phyloP scores from a whole-genome alignment of 2,888 invertebrate species.

The Conops quadrifasciatus region DNA sequence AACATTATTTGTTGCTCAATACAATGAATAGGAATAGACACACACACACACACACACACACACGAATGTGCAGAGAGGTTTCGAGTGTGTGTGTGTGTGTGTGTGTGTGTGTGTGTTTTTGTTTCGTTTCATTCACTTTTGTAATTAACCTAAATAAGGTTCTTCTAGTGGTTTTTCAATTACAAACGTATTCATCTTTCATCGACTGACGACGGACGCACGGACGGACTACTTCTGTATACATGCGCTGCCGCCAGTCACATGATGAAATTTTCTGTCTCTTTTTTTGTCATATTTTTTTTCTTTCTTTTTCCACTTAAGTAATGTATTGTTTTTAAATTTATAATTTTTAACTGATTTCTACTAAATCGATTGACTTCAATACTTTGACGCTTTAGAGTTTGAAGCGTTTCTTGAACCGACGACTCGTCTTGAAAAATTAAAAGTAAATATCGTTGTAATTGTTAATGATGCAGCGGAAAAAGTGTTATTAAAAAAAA shows the following conservation, averaged over 20 bases:
- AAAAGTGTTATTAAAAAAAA: background rate
- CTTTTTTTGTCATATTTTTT: slow-evolving; percentile 26
- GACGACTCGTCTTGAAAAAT: too few relatives aligned
- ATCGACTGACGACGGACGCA: slow-evolving; percentile 30
- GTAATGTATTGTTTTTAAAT: background rate
- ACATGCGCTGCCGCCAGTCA: background rate
- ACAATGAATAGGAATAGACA: too few relatives aligned
- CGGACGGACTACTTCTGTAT: slow-evolving; percentile 3
- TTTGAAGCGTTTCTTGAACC: too few relatives aligned
- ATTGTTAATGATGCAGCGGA: background rate
- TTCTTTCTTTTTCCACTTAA: slow-evolving; percentile 27
- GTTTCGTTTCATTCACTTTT: slow-evolving; percentile 7
- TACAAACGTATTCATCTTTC: slow-evolving; percentile 37
- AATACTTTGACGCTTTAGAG: too few relatives aligned
- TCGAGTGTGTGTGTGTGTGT: too few relatives aligned
- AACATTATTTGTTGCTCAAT: too few relatives aligned
- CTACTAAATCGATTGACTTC: too few relatives aligned
- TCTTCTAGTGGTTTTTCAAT: slow-evolving; percentile 35
- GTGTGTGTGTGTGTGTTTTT: too few relatives aligned
- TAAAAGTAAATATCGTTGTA: too few relatives aligned
- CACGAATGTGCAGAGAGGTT: too few relatives aligned
- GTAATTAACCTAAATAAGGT: slow-evolving; percentile 34
- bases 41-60: too few relatives aligned
- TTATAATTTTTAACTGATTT: too few relatives aligned
- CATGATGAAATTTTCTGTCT: background rate